Conservation (phyloP, 2,113 vertebrate genomes). For the Epinephelus moara region DNA sequence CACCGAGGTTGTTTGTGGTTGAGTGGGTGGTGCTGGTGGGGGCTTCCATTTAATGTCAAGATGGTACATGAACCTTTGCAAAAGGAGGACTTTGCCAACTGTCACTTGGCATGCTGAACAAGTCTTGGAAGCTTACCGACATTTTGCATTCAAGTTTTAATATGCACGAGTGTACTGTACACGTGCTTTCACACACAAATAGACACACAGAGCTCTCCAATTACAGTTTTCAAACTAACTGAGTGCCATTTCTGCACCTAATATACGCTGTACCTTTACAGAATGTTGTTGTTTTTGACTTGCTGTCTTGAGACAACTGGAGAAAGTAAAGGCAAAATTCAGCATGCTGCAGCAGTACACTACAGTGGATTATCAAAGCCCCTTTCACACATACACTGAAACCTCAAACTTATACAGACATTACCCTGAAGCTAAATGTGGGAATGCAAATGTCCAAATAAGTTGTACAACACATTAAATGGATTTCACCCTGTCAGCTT, state of each 20-base stretch:
- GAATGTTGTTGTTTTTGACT: not conserved
- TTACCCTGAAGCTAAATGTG: no score
- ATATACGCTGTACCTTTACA: not conserved
- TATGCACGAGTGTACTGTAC: not conserved
- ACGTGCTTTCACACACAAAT: slow-evolving; percentile 6
- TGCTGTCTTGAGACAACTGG: not conserved
- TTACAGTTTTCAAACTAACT: not conserved
- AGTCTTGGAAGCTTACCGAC: slow-evolving; percentile 10
- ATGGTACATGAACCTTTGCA: slow-evolving; percentile 25
- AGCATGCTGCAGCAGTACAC: not conserved
- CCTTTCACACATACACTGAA: no score
- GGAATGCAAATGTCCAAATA: no score
- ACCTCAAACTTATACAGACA: no score
- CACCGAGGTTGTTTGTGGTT: slow-evolving; percentile 7
- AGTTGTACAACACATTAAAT: no score
- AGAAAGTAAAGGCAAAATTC: not conserved
- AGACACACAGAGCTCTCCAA: slow-evolving; percentile 1
- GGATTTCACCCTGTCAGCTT: no score
- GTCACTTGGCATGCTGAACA: slow-evolving; percentile 9
- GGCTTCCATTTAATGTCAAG: slow-evolving; percentile 19
- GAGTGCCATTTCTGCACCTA: not conserved
- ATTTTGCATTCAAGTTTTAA: slow-evolving; percentile 24
- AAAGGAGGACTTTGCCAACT: slow-evolving; percentile 12
- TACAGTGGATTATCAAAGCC: not conserved
- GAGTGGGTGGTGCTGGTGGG: slow-evolving; percentile 6